Conservation (phyloP, 2,113 vertebrate species). For the Nicator chloris region DNA sequence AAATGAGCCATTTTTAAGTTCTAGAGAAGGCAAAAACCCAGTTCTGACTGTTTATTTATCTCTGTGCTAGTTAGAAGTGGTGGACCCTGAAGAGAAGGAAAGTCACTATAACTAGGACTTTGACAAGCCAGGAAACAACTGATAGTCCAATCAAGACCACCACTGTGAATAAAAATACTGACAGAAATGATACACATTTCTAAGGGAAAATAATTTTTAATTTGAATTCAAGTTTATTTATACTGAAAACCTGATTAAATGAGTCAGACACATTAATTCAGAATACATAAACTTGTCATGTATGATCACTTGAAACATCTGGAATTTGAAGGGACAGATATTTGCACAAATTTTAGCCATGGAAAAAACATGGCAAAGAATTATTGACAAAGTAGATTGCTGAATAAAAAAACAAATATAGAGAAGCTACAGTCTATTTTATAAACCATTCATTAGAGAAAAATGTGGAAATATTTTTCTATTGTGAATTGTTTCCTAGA, state of each 20-base stretch:
- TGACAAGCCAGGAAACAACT: fast-evolving
- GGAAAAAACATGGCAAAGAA: neutral
- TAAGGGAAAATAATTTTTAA: neutral
- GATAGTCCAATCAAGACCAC: neutral
- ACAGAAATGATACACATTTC: neutral
- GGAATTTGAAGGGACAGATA: neutral
- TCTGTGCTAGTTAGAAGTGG: neutral
- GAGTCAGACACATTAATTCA: neutral
- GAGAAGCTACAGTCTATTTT: neutral
- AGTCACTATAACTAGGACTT: neutral
- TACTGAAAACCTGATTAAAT: neutral
- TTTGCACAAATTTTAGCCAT: neutral
- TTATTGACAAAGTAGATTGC: neutral
- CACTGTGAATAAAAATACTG: neutral
- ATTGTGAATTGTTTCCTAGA: neutral
- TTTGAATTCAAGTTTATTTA: neutral
- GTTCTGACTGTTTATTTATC: neutral
- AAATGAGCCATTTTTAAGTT: neutral
- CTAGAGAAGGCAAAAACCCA: neutral
- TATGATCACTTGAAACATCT: neutral
- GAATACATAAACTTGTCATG: neutral
- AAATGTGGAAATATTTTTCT: neutral
- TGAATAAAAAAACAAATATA: neutral
- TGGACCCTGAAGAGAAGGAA: neutral
- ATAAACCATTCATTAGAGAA: neutral